phyloP scores from a whole-genome alignment of 2,888 invertebrate genomes.

The Watsonalla cultraria region DNA sequence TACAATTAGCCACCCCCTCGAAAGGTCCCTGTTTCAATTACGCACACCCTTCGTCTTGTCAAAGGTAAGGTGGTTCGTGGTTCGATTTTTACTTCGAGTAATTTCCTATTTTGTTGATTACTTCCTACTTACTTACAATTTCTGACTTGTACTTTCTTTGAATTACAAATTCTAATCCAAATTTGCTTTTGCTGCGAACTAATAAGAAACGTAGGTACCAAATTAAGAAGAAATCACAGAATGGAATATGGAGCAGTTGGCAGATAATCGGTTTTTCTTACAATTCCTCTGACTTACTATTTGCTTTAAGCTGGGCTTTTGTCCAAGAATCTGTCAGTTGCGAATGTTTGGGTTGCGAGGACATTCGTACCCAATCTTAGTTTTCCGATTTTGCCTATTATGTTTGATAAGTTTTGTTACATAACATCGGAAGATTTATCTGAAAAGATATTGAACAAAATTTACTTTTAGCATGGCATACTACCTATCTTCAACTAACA shows the following conservation, averaged over 20 bases:
- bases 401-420: not conserved
- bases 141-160: too few relatives aligned
- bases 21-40: not conserved
- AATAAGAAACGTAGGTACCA: too few relatives aligned
- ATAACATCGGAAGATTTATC: not conserved
- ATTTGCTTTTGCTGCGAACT: too few relatives aligned
- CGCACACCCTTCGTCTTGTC: not conserved
- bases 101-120: not conserved
- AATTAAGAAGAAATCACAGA: too few relatives aligned
- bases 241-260: not conserved
- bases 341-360: slow-evolving; percentile 9
- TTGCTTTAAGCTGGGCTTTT: slow-evolving; percentile 12
- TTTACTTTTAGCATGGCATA: too few relatives aligned
- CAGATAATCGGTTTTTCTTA: not conserved
- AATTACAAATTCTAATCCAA: too few relatives aligned
- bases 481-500: too few relatives aligned
- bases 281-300: slow-evolving; percentile 5
- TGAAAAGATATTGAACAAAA: not conserved
- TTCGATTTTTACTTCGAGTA: not conserved
- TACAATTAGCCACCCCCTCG: not conserved
- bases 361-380: slow-evolving; percentile 13
- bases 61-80: not conserved
- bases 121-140: not conserved
- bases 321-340: slow-evolving; percentile 16
- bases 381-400: not conserved